Percentiles rank a stretch among this genome's conserved stretches.
Conservation (phyloP, 2,113 vertebrate genomes). For the Semnopithecus entellus region DNA sequence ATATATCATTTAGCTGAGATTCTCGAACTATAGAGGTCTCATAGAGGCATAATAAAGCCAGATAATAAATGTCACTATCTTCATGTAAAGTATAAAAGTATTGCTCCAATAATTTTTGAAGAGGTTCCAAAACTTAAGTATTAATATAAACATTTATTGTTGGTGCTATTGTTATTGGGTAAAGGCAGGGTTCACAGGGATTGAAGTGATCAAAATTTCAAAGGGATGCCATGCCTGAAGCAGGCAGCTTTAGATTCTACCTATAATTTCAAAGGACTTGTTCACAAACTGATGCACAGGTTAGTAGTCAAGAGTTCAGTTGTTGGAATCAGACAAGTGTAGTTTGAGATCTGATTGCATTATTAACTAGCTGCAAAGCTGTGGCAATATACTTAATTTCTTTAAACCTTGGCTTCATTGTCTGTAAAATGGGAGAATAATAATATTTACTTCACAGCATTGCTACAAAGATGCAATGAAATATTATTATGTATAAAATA, state of each 20-base stretch:
- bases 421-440: background rate
- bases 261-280: fast-evolving
- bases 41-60: background rate
- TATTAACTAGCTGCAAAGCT: background rate
- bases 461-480: background rate
- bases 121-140: background rate
- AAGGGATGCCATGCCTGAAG: background rate
- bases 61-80: background rate
- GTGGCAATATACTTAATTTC: background rate
- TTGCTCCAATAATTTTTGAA: background rate
- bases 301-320: background rate
- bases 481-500: background rate
- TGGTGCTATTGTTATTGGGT: background rate
- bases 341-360: background rate
- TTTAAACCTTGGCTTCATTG: background rate
- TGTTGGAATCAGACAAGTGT: background rate
- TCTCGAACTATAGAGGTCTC: background rate
- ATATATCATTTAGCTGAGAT: background rate
- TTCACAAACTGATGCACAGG: background rate
- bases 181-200: background rate
- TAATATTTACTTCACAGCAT: background rate
- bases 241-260: background rate
- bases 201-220: background rate
- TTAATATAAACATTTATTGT: slow-evolving; percentile 34
- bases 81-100: background rate